Evolutionary conservation across 2,797 vertebrate genomes (phyloP).

Genomic region (Cirrhinus molitorella): DNA sequence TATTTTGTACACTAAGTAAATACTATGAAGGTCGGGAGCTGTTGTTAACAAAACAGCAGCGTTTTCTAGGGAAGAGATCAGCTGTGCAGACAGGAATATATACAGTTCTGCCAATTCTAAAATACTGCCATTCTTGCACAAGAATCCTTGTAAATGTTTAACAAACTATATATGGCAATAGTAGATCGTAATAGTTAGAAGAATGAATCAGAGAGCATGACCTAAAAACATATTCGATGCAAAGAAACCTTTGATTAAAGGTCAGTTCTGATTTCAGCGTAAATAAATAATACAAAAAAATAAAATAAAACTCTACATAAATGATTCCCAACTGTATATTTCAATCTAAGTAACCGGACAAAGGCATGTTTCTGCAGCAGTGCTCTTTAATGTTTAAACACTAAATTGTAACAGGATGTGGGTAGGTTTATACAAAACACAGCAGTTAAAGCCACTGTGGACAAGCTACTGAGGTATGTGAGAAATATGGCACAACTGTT

Average conservation of each 20-base stretch:
- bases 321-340: neutral
- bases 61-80: neutral
- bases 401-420: conserved; percentile 56
- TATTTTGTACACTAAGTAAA: conserved; percentile 8
- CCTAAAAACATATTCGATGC: neutral
- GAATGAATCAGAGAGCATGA: neutral
- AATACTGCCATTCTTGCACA: neutral
- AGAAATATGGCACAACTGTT: neutral
- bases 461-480: neutral
- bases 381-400: neutral
- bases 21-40: neutral
- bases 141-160: neutral
- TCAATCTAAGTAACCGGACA: neutral
- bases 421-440: neutral
- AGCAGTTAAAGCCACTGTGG: neutral
- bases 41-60: neutral
- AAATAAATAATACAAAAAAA: neutral
- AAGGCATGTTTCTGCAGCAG: neutral
- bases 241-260: conserved; percentile 12
- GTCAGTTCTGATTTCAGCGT: conserved; percentile 10
- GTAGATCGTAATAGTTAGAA: neutral
- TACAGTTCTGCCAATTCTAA: neutral
- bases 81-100: neutral
- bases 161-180: neutral
- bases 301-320: too few relatives aligned